phyloP scores from a whole-genome alignment of 2,888 invertebrate species.

The Minunthozetes semirufus region DNA sequence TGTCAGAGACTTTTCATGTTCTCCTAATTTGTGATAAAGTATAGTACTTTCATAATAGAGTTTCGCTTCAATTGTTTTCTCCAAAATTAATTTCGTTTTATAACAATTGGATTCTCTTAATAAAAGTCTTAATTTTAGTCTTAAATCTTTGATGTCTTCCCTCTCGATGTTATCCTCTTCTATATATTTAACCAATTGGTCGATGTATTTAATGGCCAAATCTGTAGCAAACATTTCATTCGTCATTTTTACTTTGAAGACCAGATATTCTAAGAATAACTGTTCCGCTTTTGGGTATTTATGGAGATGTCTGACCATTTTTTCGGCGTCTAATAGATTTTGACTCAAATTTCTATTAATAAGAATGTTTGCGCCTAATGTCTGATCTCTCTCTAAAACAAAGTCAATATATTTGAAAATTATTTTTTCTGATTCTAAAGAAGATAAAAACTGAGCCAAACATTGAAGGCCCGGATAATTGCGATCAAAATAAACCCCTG shows the following conservation, averaged over 20 bases:
- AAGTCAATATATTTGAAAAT: conserved; percentile 51
- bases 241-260: conserved; percentile 49
- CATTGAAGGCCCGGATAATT: conserved; percentile 50
- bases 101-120: conserved; percentile 50
- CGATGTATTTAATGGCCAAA: conserved; percentile 52
- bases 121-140: conserved; percentile 49
- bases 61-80: conserved; percentile 50
- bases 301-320: conserved; percentile 49
- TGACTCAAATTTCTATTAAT: not conserved
- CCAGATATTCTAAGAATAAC: conserved; percentile 50
- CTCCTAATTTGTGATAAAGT: conserved; percentile 53
- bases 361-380: conserved; percentile 48
- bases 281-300: conserved; percentile 49
- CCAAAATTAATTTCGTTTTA: conserved; percentile 51
- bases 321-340: conserved; percentile 46
- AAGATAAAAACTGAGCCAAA: conserved; percentile 49
- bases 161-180: conserved; percentile 42
- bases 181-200: conserved; percentile 47
- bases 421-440: conserved; percentile 48
- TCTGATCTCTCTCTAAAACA: conserved; percentile 49
- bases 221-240: conserved; percentile 53
- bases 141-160: conserved; percentile 40
- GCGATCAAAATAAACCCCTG: conserved; percentile 48
- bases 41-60: conserved; percentile 53
- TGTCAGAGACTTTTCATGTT: conserved; percentile 53